Conservation (phyloP, 1,140 invertebrate species). For the Nylanderia fulva region DNA sequence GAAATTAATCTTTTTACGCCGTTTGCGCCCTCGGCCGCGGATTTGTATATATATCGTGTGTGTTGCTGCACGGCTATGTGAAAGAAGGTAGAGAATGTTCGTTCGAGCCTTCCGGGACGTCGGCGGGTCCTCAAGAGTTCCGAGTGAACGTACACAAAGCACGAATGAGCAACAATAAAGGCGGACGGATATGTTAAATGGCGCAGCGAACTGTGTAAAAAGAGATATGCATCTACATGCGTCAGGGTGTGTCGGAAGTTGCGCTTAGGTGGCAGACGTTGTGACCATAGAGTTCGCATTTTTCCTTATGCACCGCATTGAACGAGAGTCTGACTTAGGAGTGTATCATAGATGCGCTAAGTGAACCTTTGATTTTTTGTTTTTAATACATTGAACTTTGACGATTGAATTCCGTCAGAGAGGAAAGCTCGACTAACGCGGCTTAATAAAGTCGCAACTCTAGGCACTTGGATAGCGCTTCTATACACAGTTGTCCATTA, state of each 20-base stretch:
- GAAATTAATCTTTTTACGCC: slow-evolving; percentile 80
- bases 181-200: slow-evolving; percentile 51
- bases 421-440: too few species aligned
- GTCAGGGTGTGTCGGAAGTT: slow-evolving; percentile 45
- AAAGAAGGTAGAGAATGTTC: slow-evolving; percentile 35
- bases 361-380: background rate
- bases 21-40: slow-evolving; percentile 8
- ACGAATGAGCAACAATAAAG: slow-evolving; percentile 57
- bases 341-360: too few species aligned
- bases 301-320: background rate
- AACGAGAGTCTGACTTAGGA: background rate
- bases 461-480: too few species aligned
- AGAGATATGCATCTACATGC: slow-evolving; percentile 57
- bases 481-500: too few species aligned
- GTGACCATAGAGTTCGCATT: slow-evolving; percentile 4
- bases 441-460: too few species aligned
- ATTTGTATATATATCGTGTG: slow-evolving; percentile 40
- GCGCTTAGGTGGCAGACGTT: slow-evolving; percentile 36
- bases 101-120: slow-evolving; percentile 27
- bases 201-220: slow-evolving; percentile 55
- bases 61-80: slow-evolving; percentile 29
- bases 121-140: slow-evolving; percentile 46
- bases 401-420: too few species aligned
- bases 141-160: slow-evolving; percentile 48
- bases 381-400: too few species aligned